These are phyloP conservation scores for Chrysotoxum bicinctum DNA, from an alignment of 2,888 invertebrate species.

Conservation along the genomic window DNA sequence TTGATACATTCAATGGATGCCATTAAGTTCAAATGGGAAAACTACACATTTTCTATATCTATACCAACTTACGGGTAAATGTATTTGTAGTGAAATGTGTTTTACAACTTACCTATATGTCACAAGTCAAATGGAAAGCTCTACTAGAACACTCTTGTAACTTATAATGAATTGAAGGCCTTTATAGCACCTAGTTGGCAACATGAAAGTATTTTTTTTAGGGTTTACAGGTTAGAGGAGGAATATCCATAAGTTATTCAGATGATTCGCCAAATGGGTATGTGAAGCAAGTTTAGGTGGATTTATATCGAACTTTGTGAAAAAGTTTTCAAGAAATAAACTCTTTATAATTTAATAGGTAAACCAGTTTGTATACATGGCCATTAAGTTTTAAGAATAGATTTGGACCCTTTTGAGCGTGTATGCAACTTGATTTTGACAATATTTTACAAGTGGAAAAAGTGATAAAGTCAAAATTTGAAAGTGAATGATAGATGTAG, in stretches of 20 bases:
- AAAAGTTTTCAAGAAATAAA: background rate
- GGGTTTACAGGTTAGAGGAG: background rate
- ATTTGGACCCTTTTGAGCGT: too few species aligned
- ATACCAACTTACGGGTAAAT: too few species aligned
- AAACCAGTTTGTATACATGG: too few species aligned
- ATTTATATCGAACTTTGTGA: background rate
- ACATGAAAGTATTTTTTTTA: background rate
- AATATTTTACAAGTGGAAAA: too few species aligned
- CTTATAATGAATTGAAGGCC: conserved; percentile 7
- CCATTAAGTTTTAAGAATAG: too few species aligned
- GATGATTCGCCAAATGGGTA: background rate
- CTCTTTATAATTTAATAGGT: too few species aligned
- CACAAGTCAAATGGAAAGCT: conserved; percentile 16
- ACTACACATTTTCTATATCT: background rate
- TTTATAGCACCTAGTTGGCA: conserved; percentile 6
- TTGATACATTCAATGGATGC: conserved; percentile 19
- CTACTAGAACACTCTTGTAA: background rate
- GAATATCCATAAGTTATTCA: background rate
- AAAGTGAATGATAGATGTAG: too few species aligned
- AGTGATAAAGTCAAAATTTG: too few species aligned
- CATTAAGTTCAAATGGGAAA: conserved; percentile 14
- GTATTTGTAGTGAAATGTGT: background rate
- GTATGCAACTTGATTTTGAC: too few species aligned
- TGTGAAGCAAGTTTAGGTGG: background rate
- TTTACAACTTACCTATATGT: background rate